Conservation (phyloP, 1,140 invertebrate genomes). For the Drosophila nigromelanica region DNA sequence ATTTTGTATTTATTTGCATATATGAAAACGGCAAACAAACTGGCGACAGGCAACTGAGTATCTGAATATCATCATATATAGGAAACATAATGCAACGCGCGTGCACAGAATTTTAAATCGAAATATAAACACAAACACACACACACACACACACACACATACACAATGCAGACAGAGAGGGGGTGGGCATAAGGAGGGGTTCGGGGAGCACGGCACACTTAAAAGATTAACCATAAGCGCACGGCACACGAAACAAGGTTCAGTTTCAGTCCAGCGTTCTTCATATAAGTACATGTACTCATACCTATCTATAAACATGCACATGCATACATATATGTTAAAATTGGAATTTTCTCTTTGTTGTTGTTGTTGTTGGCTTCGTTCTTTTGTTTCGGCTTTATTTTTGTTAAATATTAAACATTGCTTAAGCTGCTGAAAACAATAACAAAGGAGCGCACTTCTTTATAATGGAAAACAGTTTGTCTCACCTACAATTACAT, state of each 20-base stretch:
- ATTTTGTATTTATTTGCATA: slow-evolving; percentile 75
- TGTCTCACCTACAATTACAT: slow-evolving; percentile 16
- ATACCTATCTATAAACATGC: slow-evolving; percentile 1
- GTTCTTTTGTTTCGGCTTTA: slow-evolving; percentile 56
- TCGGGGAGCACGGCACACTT: slow-evolving; percentile 57
- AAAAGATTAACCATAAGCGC: slow-evolving; percentile 73
- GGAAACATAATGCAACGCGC: slow-evolving; percentile 71
- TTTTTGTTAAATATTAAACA: slow-evolving; percentile 74
- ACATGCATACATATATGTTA: slow-evolving; percentile 26
- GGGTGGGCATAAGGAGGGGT: neutral
- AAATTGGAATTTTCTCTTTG: slow-evolving; percentile 53
- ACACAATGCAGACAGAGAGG: slow-evolving; percentile 8
- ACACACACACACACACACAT: slow-evolving; percentile 29
- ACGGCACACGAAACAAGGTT: slow-evolving; percentile 46
- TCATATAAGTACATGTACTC: slow-evolving; percentile 14
- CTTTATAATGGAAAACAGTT: slow-evolving; percentile 53
- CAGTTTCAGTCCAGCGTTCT: slow-evolving; percentile 26
- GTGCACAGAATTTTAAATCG: slow-evolving; percentile 77
- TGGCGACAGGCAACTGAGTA: slow-evolving; percentile 16
- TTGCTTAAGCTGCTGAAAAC: slow-evolving; percentile 74
- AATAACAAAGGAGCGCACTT: slow-evolving; percentile 54
- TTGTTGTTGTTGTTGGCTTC: slow-evolving; percentile 1
- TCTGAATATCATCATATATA: slow-evolving; percentile 37
- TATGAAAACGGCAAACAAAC: slow-evolving; percentile 66
- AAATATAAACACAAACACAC: slow-evolving; percentile 61